These are phyloP conservation scores for Watsonalla cultraria DNA, from an alignment of 2,888 invertebrate genomes.

Conservation along the genomic window DNA sequence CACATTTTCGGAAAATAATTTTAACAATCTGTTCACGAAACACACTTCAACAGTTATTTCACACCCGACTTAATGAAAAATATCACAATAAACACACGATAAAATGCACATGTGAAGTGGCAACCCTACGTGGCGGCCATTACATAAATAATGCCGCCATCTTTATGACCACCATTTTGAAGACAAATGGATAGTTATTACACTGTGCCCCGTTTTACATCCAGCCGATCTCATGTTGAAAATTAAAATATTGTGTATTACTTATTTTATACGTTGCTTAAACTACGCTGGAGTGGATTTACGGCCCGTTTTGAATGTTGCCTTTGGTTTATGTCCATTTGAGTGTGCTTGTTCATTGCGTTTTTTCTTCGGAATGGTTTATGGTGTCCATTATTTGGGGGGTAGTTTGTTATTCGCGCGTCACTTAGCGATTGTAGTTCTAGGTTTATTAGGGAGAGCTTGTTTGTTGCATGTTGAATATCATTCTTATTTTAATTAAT, in stretches of 20 bases:
- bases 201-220: slow-evolving; percentile 74
- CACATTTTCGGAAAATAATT: background rate
- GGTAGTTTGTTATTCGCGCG: slow-evolving; percentile 49
- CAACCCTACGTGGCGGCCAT: slow-evolving; percentile 71
- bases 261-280: slow-evolving; percentile 63
- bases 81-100: slow-evolving; percentile 60
- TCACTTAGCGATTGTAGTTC: slow-evolving; percentile 33
- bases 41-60: slow-evolving; percentile 32
- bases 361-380: slow-evolving; percentile 28
- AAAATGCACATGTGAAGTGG: slow-evolving; percentile 69
- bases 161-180: slow-evolving; percentile 78
- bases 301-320: slow-evolving; percentile 42
- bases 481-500: too few relatives aligned
- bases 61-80: slow-evolving; percentile 62
- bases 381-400: slow-evolving; percentile 36
- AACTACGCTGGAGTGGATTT: slow-evolving; percentile 71
- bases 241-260: slow-evolving; percentile 78
- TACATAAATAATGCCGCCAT: slow-evolving; percentile 77
- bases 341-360: slow-evolving; percentile 17
- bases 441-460: background rate
- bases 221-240: slow-evolving; percentile 64
- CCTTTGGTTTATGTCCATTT: slow-evolving; percentile 39
- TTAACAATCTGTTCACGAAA: slow-evolving; percentile 24
- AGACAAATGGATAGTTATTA: slow-evolving; percentile 79
- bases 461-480: too few relatives aligned